Evolutionary conservation across 1,140 invertebrate genomes (phyloP), one percentile per base, ranked within the genome.

Genomic region (Tribolium castaneum): DNA sequence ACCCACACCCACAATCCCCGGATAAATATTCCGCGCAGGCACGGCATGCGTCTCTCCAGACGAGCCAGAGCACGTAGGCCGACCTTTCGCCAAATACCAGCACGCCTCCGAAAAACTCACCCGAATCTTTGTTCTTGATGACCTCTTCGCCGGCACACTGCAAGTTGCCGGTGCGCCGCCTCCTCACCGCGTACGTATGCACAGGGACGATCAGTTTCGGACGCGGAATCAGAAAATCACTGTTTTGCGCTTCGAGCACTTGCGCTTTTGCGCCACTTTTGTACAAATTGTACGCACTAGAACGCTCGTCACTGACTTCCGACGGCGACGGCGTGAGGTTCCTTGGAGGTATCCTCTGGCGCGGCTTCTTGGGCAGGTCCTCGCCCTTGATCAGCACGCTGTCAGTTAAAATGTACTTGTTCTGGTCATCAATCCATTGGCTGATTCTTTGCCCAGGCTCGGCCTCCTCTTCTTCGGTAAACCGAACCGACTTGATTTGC

Each of bases 171-270:
- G 94, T 95, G 75, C 94, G 89, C 70, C 94, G 88, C 79, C 92
- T 92, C 75, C 93, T 88, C 62, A 92, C 91, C 25, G 93, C 94
- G 86, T 96, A 96, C 1, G 94, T 95, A 88, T 96, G 94, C 72
- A 96, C 94, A 52, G 94, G 94, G 71, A 96, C 94, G 82, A 96
- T 94, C 75, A 96, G 89, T 84, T 94, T 93, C 10, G 94, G 94
- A 82, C 95, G 88, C 0, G 95, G 95, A 85, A 96, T 96, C 50
- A 90, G 89, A 87, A 96, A 96, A 79, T 93, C 92, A 78, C 70
- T 52, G 5, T 72, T 72, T 14, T 51, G 35, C 19, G 54, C 10
- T n/a, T 22, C 54, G 9, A 9, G 19, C 1, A 66, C 59, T 25
- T 2, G 7, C 2, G 25, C 30, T 16, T 59, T 9, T 10, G 25